phyloP scores from a whole-genome alignment of 2,113 vertebrate species.

The Hylia prasina region DNA sequence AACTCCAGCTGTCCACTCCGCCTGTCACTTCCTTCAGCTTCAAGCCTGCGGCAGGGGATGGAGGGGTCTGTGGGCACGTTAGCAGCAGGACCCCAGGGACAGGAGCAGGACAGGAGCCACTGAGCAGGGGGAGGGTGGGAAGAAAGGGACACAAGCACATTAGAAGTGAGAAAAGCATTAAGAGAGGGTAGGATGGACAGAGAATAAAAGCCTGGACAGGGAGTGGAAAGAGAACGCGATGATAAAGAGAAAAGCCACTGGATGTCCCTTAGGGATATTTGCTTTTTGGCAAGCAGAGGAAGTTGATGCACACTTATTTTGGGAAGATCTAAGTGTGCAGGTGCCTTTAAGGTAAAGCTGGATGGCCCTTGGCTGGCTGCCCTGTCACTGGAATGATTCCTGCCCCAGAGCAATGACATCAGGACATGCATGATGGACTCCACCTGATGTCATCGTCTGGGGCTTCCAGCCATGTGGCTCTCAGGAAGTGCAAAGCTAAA shows the following conservation, averaged over 20 bases:
- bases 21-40: conserved; percentile 26
- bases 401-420: neutral
- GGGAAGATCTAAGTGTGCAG: neutral
- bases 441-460: conserved; percentile 11
- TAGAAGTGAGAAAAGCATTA: neutral
- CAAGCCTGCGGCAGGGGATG: neutral
- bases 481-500: neutral
- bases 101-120: neutral
- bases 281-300: neutral
- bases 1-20: conserved; percentile 26
- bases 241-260: neutral
- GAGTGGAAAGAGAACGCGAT: neutral
- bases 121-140: neutral
- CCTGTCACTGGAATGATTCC: neutral
- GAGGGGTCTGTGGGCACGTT: neutral
- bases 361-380: neutral
- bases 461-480: neutral
- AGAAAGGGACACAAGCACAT: neutral
- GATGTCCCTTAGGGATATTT: neutral
- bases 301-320: neutral
- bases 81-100: neutral
- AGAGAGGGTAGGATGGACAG: neutral
- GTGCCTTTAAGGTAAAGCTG: neutral
- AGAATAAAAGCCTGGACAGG: neutral
- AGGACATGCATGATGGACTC: neutral